Conservation (phyloP, 2,888 invertebrate genomes). For the Cosmopolites sordidus region DNA sequence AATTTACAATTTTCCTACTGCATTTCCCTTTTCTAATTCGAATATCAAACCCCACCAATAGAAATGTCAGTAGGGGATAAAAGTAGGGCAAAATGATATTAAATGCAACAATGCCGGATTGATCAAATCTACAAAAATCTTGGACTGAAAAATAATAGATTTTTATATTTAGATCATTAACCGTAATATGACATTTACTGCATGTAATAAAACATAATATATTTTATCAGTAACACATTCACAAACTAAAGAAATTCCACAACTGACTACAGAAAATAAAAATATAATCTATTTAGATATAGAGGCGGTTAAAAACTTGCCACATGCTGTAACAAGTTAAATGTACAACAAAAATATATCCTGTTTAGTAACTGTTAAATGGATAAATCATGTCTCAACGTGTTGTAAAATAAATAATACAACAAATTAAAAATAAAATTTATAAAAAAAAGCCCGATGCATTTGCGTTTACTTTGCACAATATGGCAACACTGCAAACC, state of each 20-base stretch:
- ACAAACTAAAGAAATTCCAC: no score
- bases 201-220: no score
- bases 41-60: background rate
- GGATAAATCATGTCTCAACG: no score
- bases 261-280: no score
- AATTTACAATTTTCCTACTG: conserved; percentile 3
- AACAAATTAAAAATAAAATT: background rate
- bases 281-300: no score
- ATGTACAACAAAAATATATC: no score
- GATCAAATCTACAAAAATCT: background rate
- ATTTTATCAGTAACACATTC: no score
- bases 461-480: conserved; percentile 30
- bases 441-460: background rate
- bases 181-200: no score
- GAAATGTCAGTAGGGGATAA: conserved; percentile 10
- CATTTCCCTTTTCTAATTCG: background rate
- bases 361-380: background rate
- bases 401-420: background rate
- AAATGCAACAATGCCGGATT: conserved; percentile 6
- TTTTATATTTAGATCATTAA: no score
- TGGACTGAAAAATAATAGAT: no score
- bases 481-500: conserved; percentile 40
- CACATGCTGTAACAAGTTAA: no score
- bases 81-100: conserved; percentile 14
- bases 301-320: no score